Evolutionary conservation across 2,797 vertebrate species (phyloP).

Genomic region (Ciconia nigra): DNA sequence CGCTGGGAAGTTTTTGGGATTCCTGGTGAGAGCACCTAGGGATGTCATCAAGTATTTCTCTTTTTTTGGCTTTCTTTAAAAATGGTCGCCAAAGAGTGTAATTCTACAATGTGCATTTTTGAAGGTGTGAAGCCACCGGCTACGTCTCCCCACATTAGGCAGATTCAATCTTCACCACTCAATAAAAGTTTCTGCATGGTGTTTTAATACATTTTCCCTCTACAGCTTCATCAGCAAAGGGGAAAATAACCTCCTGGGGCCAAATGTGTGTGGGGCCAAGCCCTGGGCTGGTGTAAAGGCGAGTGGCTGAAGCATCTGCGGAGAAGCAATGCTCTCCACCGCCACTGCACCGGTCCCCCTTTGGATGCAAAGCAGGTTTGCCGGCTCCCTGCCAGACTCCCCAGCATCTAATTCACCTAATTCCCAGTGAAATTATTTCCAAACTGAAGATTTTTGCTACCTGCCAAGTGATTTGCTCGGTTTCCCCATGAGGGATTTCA

Average conservation of each 20-base stretch:
- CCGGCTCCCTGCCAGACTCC: neutral
- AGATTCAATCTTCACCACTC: neutral
- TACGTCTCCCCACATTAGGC: rapidly evolving
- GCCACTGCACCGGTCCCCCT: rapidly evolving
- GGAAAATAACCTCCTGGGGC: neutral
- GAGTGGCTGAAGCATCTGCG: neutral
- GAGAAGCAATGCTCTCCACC: neutral
- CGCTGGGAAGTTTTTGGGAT: neutral
- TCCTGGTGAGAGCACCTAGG: neutral
- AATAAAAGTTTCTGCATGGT: neutral
- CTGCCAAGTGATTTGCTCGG: neutral
- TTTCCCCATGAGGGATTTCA: neutral
- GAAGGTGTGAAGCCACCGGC: neutral
- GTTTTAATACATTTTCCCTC: neutral
- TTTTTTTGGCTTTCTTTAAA: neutral
- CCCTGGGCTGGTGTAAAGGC: neutral
- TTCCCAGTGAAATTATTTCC: neutral
- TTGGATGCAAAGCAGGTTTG: neutral
- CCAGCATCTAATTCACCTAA: neutral
- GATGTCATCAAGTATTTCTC: neutral
- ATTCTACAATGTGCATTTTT: neutral
- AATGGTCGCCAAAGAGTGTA: neutral
- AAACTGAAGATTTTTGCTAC: neutral
- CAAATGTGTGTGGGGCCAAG: conserved; percentile 29
- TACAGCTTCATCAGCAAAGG: neutral